Evolutionary conservation across 2,797 vertebrate genomes (phyloP), one percentile per base, ranked within the genome.

Genomic region (Enteromius treurensis): DNA sequence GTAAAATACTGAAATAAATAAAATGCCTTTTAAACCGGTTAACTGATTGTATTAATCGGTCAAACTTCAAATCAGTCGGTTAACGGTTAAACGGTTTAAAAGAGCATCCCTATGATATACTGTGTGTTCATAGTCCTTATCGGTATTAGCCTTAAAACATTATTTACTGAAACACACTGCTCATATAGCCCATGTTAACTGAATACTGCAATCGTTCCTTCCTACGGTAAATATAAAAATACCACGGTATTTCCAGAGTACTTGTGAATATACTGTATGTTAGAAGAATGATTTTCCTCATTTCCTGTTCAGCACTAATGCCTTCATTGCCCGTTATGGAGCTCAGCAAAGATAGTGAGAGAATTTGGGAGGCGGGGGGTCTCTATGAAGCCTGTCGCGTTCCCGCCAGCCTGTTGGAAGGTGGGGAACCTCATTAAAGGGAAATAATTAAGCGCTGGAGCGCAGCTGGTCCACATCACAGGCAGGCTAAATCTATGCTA

Each of bases 381-480:
- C 90, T 90, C 90, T 91, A 89, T 89, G 90, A 87, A 89, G 89
- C 91, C 89, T 69, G 84, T 87, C 83, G 90, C 87, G 89, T 89
- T 91, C 88, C 89, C 82, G 86, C 86, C 89, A 90, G 91, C 90
- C 90, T 90, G 90, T 88, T 91, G 91, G 92, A 93, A 94, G 93
- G 94, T 94, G 93, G 92, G 90, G 91, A 94, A 94, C 93, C 94
- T 95, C 94, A 95, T 95, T 95, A 95, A 92, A 92, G 90, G 90
- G 90, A 94, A 94, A 95, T 95, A 95, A 95, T 95, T 95, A 95
- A 94, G 94, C 93, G 93, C 89, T 89, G 91, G 91, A 91, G 92
- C 94, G 93, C 94, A 95, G 93, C 95, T 95, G 95, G 94, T 92
- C 91, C 84, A 93, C 94, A 94, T 95, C 89, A 89, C 82, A 90